phyloP scores from a whole-genome alignment of 2,888 invertebrate genomes.

The Orthosia gothica region DNA sequence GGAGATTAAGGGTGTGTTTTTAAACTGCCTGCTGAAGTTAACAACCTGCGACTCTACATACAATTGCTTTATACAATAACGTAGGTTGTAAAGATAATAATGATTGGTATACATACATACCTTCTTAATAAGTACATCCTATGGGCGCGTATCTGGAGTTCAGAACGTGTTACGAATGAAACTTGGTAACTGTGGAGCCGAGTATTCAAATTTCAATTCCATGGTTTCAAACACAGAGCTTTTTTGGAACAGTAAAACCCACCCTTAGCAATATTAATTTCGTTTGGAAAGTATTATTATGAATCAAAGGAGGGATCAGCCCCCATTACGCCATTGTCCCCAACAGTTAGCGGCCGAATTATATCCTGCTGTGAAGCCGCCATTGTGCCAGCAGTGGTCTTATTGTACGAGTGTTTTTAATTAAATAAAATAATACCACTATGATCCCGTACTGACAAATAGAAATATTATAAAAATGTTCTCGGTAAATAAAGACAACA shows the following conservation, averaged over 20 bases:
- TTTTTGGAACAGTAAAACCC: background rate
- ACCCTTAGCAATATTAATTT: background rate
- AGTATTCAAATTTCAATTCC: background rate
- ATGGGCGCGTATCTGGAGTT: too few species aligned
- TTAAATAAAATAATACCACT: background rate
- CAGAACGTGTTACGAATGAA: too few species aligned
- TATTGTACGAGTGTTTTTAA: constrained; percentile 15
- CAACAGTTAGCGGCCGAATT: constrained; percentile 12
- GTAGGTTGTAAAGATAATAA: too few species aligned
- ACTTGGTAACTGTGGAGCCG: too few species aligned
- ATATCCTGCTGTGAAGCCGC: constrained; percentile 21
- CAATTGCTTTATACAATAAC: too few species aligned
- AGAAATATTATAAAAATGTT: background rate
- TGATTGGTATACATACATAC: too few species aligned
- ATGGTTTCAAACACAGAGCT: background rate
- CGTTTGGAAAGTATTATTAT: background rate
- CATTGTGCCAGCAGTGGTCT: constrained; percentile 12
- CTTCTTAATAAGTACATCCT: too few species aligned
- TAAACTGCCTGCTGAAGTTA: background rate
- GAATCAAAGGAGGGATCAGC: constrained; percentile 19
- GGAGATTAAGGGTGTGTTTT: background rate
- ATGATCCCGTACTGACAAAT: background rate
- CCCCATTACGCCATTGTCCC: constrained; percentile 20
- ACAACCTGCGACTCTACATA: too few species aligned
- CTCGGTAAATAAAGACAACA: background rate